phyloP scores from a whole-genome alignment of 2,113 vertebrate genomes.

The Electrona antarctica region DNA sequence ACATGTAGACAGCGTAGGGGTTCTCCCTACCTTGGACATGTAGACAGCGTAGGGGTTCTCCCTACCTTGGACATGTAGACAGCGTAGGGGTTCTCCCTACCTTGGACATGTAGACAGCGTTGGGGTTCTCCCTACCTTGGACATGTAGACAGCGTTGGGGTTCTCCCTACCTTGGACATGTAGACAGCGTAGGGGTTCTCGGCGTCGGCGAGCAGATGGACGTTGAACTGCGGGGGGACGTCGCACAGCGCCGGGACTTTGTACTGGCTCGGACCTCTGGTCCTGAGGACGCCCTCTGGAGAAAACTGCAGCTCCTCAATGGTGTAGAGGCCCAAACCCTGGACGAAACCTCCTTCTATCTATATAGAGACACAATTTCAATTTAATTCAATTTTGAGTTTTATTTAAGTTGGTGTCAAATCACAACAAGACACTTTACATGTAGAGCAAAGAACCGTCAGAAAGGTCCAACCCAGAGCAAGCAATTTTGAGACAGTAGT shows the following conservation, averaged over 20 bases:
- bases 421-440: too few species aligned
- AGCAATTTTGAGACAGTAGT: too few species aligned
- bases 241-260: conserved; percentile 79
- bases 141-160: too few species aligned
- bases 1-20: too few species aligned
- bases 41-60: too few species aligned
- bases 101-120: not conserved
- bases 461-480: too few species aligned
- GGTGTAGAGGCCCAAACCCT: conserved; percentile 78
- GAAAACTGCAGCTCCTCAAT: conserved; percentile 79
- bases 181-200: conserved; percentile 78
- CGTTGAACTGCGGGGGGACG: conserved; percentile 73
- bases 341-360: conserved; percentile 80
- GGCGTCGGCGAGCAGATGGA: conserved; percentile 70
- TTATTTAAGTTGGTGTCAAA: too few species aligned
- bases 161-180: conserved; percentile 75
- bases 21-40: too few species aligned
- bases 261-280: conserved; percentile 75
- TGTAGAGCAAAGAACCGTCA: too few species aligned
- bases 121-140: too few species aligned
- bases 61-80: not conserved
- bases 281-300: conserved; percentile 71
- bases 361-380: conserved; percentile 35
- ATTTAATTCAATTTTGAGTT: not conserved
- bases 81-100: not conserved